phyloP scores from a whole-genome alignment of 1,140 invertebrate genomes.

The Acromyrmex charruanus region DNA sequence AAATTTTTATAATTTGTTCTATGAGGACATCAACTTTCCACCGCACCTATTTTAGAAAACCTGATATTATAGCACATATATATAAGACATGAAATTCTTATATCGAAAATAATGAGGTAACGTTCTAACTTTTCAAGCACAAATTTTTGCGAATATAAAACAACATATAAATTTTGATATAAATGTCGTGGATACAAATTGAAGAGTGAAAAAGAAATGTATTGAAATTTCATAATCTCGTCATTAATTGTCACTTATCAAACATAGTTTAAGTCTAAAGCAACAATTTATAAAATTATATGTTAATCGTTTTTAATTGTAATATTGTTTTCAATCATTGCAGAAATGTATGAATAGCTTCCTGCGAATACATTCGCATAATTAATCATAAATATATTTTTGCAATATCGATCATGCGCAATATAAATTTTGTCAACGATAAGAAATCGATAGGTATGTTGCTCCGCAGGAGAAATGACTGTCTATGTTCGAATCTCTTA shows the following conservation, averaged over 20 bases:
- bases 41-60: not conserved
- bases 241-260: not conserved
- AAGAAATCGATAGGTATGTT: slow-evolving; percentile 55
- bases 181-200: not conserved
- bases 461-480: not conserved
- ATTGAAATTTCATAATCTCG: not conserved
- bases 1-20: not conserved
- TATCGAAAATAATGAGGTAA: not conserved
- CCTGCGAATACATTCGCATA: not conserved
- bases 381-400: not conserved
- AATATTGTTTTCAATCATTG: not conserved
- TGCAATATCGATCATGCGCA: slow-evolving; percentile 39
- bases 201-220: not conserved
- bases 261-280: not conserved
- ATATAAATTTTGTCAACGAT: slow-evolving; percentile 66
- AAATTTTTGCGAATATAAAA: not conserved
- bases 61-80: not conserved
- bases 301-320: not conserved
- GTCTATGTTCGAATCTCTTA: not conserved
- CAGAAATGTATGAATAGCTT: not conserved
- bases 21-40: not conserved
- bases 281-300: not conserved
- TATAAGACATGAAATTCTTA: not conserved
- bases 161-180: not conserved
- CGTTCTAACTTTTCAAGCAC: not conserved